phyloP scores from a whole-genome alignment of 2,797 vertebrate species.

The Coccyzus lansbergi region DNA sequence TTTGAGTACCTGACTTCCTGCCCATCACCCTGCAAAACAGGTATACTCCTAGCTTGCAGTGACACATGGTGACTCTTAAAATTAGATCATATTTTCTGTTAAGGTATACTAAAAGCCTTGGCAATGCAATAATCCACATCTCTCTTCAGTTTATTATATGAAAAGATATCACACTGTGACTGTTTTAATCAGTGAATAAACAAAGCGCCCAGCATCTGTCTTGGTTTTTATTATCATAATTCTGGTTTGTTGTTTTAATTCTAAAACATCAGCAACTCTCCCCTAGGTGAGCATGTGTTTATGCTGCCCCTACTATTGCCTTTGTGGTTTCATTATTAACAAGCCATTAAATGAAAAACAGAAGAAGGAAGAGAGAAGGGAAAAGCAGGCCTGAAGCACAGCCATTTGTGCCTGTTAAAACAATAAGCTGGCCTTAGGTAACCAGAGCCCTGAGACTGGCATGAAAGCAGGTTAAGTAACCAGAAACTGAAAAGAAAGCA shows the following conservation, averaged over 20 bases:
- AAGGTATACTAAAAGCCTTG: background rate
- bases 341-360: slow-evolving; percentile 72
- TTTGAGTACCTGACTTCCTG: background rate
- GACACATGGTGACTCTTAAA: background rate
- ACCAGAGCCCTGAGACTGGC: slow-evolving; percentile 58
- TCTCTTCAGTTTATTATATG: slow-evolving; percentile 19
- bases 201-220: slow-evolving; percentile 44
- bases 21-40: background rate
- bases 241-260: slow-evolving; percentile 23
- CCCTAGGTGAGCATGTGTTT: slow-evolving; percentile 59
- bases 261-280: slow-evolving; percentile 36
- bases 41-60: background rate
- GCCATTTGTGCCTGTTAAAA: slow-evolving; percentile 60
- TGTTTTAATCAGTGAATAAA: slow-evolving; percentile 50
- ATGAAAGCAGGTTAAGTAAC: slow-evolving; percentile 46
- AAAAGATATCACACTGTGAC: slow-evolving; percentile 43
- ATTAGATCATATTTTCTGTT: slow-evolving; percentile 15
- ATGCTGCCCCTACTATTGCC: slow-evolving; percentile 69
- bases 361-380: background rate
- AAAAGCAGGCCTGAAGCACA: slow-evolving; percentile 32
- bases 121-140: slow-evolving; percentile 2
- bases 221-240: slow-evolving; percentile 70
- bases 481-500: slow-evolving; percentile 40
- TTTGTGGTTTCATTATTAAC: slow-evolving; percentile 76
- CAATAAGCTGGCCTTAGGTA: slow-evolving; percentile 53